Evolutionary conservation across 2,113 vertebrate genomes (phyloP), one percentile per base, ranked within the genome.

Genomic region (Morone saxatilis): DNA sequence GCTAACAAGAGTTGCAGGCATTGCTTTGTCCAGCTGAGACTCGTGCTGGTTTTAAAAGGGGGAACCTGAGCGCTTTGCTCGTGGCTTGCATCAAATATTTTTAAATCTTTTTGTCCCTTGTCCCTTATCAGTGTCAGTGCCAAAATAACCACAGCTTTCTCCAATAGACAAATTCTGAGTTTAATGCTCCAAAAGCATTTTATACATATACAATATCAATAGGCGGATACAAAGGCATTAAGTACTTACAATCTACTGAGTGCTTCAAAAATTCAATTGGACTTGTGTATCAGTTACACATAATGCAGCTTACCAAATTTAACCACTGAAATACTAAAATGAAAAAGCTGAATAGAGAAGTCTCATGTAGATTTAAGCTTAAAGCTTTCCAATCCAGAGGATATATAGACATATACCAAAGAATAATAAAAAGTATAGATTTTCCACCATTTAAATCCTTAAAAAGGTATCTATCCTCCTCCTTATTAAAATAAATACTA

Each of bases 1-100:
- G 81, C n/a, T 80, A 87, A 89, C 53, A 36, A 14, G 78, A 89
- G 85, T 48, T 57, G 60, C n/a, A 65, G n/a, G n/a, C 51, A 25
- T n/a, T 45, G 41, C 47, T 48, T n/a, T 0, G 25, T 71, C 73
- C 74, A 13, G n/a, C 7, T 10, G 80, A 76, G 85, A 78, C 63
- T 12, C 38, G 7, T 70, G 40, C 68, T 54, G 66, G 43, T 60
- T 71, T 74, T 84, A 62, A 87, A 71, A 75, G 71, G 41, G 14
- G 63, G 57, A 85, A 83, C 60, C 59, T 74, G 68, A 85, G 57
- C 60, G 17, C 72, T 77, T 47, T 45, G n/a, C 56, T 71, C 54
- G 77, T 77, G 54, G 31, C 48, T 60, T 56, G 77, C 59, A 61
- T 57, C n/a, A 82, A 80, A 82, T 76, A 65, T 75, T 63, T 83